Evolutionary conservation across 2,797 vertebrate species (phyloP).

Genomic region (Pterois miles): DNA sequence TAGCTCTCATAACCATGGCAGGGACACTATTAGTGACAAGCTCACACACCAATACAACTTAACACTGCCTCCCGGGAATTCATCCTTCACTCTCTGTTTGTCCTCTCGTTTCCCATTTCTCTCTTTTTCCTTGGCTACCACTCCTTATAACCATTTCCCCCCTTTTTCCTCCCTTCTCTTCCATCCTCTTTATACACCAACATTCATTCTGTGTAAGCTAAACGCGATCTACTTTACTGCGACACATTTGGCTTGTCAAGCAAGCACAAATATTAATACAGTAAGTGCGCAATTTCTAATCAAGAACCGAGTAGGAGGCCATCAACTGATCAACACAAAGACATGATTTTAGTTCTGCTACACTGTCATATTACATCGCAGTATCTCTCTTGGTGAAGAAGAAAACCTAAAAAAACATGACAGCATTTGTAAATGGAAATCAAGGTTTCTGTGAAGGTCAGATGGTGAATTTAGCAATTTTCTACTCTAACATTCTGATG

Average conservation of each 20-base stretch:
- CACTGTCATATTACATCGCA: conserved; percentile 56
- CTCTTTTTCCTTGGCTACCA: conserved; percentile 21
- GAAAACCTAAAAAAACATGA: conserved; percentile 44
- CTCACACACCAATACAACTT: conserved; percentile 78
- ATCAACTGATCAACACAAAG: conserved; percentile 53
- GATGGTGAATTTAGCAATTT: conserved; percentile 38
- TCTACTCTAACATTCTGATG: conserved; percentile 34
- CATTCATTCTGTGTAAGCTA: conserved; percentile 17
- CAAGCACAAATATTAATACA: conserved; percentile 62
- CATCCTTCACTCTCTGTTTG: conserved; percentile 66
- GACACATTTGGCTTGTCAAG: conserved; percentile 67
- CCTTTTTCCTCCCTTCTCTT: background rate
- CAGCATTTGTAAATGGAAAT: conserved; percentile 70
- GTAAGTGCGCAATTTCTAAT: conserved; percentile 69
- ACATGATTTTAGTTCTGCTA: conserved; percentile 24
- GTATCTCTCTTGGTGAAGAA: conserved; percentile 50
- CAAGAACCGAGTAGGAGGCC: conserved; percentile 57
- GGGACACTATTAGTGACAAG: conserved; percentile 83
- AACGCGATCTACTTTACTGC: conserved; percentile 38
- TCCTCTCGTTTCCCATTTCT: conserved; percentile 36
- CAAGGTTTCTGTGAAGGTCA: conserved; percentile 52
- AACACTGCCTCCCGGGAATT: conserved; percentile 76
- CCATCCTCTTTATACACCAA: conserved; percentile 13
- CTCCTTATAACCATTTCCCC: conserved; percentile 18
- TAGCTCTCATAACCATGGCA: conserved; percentile 84